These are phyloP conservation scores for Itoplectis maculator DNA, from an alignment of 2,888 invertebrate species.

Conservation along the genomic window DNA sequence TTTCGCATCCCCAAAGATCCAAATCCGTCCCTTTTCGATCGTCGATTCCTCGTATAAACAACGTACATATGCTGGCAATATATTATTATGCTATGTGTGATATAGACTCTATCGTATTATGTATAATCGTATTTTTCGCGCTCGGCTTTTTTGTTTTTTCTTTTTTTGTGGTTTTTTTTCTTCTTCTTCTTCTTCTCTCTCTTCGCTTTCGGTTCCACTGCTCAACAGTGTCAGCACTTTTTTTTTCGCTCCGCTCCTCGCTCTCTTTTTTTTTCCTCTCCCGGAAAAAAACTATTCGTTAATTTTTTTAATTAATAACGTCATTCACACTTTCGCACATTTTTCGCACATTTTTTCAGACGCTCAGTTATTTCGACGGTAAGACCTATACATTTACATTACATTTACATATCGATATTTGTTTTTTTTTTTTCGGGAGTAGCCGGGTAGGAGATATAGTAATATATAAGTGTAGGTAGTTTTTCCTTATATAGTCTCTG, in stretches of 20 bases:
- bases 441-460: constrained; percentile 79
- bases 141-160: too few species aligned
- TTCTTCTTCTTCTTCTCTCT: too few species aligned
- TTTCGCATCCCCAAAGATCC: constrained; percentile 48
- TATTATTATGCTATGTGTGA: constrained; percentile 84
- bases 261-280: constrained; percentile 41
- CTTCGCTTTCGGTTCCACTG: constrained; percentile 79
- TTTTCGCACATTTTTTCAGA: constrained; percentile 40
- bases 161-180: too few species aligned
- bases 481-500: constrained; percentile 84
- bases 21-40: constrained; percentile 45
- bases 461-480: constrained; percentile 71
- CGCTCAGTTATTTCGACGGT: constrained; percentile 66
- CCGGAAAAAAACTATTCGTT: constrained; percentile 24
- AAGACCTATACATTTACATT: constrained; percentile 78
- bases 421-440: too few species aligned
- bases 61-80: constrained; percentile 83
- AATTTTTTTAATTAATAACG: constrained; percentile 30
- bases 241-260: constrained; percentile 49
- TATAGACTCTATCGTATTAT: constrained; percentile 84
- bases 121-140: constrained; percentile 81
- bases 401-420: constrained; percentile 77
- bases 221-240: constrained; percentile 80
- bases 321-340: constrained; percentile 46
- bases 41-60: constrained; percentile 80